Evolutionary conservation across 2,113 vertebrate species (phyloP).

Genomic region (Beaufortia kweichowensis): DNA sequence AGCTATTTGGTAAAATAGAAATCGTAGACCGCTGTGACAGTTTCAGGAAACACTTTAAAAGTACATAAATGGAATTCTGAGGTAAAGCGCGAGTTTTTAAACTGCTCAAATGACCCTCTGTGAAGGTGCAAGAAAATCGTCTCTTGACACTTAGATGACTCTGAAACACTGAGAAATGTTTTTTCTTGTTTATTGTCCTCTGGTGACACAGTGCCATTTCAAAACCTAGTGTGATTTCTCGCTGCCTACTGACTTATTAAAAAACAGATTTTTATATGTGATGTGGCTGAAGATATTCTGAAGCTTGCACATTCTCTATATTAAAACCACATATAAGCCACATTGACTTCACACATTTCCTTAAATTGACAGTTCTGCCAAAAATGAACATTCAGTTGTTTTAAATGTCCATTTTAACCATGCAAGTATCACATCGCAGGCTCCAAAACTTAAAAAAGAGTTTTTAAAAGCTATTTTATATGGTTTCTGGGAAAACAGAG

Average conservation of each 20-base stretch:
- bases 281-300: constrained; percentile 3
- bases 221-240: no score
- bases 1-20: neutral
- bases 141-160: neutral
- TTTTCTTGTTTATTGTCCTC: constrained; percentile 2
- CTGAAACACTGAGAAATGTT: neutral
- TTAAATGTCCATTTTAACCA: no score
- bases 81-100: neutral
- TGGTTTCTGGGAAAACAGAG: no score
- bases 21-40: neutral
- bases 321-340: constrained; percentile 21
- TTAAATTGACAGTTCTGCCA: neutral
- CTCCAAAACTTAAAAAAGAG: no score
- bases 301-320: neutral
- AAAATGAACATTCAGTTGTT: no score
- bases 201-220: neutral
- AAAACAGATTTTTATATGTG: no score
- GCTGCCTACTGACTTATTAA: no score
- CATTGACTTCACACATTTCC: constrained; percentile 41
- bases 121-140: constrained; percentile 2
- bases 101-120: constrained; percentile 4
- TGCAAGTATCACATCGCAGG: no score
- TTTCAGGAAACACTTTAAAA: constrained; percentile 13
- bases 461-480: no score
- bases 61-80: neutral